Evolutionary conservation across 2,113 vertebrate genomes (phyloP).

Genomic region (Petromus typicus): DNA sequence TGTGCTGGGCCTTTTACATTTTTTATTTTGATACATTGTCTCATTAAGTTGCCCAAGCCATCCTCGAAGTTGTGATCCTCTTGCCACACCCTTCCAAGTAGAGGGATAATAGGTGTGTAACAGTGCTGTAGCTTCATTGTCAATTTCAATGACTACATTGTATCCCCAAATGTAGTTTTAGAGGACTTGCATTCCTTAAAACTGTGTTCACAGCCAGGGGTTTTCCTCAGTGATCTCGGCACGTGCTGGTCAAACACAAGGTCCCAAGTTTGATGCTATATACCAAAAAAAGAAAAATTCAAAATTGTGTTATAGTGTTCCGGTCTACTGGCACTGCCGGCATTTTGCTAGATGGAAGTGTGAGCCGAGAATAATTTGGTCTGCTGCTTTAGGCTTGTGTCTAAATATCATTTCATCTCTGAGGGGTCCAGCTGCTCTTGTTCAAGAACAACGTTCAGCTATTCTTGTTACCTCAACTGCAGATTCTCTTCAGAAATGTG

Average conservation of each 20-base stretch:
- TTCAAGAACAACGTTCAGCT: background rate
- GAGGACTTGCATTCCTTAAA: background rate
- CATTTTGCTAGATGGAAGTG: constrained; percentile 14
- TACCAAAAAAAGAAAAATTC: too few relatives aligned
- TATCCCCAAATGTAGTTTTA: constrained; percentile 8
- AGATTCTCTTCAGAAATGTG: background rate
- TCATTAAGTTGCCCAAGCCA: background rate
- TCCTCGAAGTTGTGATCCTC: background rate
- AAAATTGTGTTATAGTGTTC: background rate
- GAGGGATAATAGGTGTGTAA: background rate
- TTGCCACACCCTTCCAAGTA: background rate
- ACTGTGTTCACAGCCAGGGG: too few relatives aligned
- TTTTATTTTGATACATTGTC: background rate
- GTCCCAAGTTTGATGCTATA: too few relatives aligned
- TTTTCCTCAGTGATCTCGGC: too few relatives aligned
- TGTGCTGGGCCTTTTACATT: background rate
- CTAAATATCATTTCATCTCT: background rate
- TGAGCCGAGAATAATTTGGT: constrained; percentile 27
- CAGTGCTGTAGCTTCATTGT: background rate
- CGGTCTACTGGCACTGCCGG: background rate
- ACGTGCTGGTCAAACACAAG: too few relatives aligned
- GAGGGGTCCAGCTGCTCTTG: constrained; percentile 21
- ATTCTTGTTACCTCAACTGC: background rate
- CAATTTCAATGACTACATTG: background rate
- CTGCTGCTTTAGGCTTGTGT: background rate